A percentile compares a stretch with the other conserved stretches of the same genome.
phyloP scores from a whole-genome alignment of 2,888 invertebrate species.

The Napeogenes inachia region DNA sequence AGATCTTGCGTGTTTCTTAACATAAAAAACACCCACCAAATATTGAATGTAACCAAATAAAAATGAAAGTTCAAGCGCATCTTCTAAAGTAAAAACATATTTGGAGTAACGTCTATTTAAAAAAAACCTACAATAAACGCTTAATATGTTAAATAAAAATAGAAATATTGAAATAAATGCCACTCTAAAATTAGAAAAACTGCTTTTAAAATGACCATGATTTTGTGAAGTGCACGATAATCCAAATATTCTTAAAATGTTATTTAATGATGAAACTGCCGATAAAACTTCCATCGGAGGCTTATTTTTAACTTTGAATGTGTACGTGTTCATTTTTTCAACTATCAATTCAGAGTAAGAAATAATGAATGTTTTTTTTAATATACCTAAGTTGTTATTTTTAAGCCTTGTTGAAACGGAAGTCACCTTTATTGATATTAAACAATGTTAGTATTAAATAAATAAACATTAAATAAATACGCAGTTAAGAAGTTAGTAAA shows the following conservation, averaged over 20 bases:
- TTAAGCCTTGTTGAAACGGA: no score
- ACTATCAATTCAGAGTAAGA: no score
- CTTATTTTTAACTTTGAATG: not conserved
- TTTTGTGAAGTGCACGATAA: conserved; percentile 11
- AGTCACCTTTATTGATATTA: no score
- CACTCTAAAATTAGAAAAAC: conserved; percentile 13
- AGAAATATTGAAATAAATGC: conserved; percentile 7
- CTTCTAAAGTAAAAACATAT: not conserved
- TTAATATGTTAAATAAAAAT: conserved; percentile 3
- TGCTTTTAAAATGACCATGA: conserved; percentile 10
- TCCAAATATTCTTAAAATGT: conserved; percentile 14
- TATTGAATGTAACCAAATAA: conserved; percentile 10
- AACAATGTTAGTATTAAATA: no score
- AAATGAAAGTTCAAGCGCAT: conserved; percentile 5
- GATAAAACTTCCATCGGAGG: conserved; percentile 10
- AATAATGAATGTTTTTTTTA: no score
- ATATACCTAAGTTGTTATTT: no score
- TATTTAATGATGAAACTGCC: conserved; percentile 13
- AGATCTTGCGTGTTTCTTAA: conserved; percentile 10
- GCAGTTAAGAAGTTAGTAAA: no score
- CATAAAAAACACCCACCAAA: conserved; percentile 10
- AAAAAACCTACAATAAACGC: conserved; percentile 8
- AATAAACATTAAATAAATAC: no score
- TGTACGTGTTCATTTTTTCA: no score
- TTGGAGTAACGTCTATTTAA: not conserved